Conservation (phyloP, 2,797 vertebrate species). For the Eulemur mongoz region DNA sequence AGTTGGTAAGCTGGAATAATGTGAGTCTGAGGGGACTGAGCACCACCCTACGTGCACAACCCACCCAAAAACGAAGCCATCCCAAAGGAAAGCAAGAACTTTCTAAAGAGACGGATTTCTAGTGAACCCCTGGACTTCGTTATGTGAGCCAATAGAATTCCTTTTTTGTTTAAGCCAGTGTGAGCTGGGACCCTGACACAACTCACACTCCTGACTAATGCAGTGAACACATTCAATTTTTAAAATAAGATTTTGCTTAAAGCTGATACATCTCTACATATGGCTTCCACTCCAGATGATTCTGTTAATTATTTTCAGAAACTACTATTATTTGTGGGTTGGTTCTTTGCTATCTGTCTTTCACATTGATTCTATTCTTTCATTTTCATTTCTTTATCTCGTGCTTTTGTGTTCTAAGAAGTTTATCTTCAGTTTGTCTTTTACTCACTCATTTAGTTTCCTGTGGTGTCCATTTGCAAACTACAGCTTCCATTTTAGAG, state of each 20-base stretch:
- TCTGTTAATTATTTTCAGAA: conserved; percentile 44
- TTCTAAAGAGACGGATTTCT: background rate
- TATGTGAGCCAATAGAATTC: background rate
- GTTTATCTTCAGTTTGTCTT: conserved; percentile 54
- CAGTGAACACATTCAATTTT: background rate
- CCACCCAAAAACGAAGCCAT: background rate
- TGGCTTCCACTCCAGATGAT: background rate
- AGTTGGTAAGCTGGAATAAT: background rate
- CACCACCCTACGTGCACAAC: background rate
- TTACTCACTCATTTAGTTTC: conserved; percentile 47
- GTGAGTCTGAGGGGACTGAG: background rate
- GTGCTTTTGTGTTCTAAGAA: conserved; percentile 72
- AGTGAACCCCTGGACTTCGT: background rate
- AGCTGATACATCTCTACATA: background rate
- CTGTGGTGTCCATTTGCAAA: background rate
- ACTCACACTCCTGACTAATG: background rate
- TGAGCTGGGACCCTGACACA: background rate
- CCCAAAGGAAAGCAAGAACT: background rate
- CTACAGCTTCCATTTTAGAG: conserved; percentile 29
- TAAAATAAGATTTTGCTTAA: background rate
- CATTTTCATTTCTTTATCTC: conserved; percentile 67
- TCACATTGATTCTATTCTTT: conserved; percentile 55
- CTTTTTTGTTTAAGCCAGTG: background rate
- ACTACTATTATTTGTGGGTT: background rate
- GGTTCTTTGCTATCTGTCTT: conserved; percentile 44